Base-by-base conservation (phyloP, 2,888 invertebrate genomes). In the Ectemnius lituratus region DNA sequence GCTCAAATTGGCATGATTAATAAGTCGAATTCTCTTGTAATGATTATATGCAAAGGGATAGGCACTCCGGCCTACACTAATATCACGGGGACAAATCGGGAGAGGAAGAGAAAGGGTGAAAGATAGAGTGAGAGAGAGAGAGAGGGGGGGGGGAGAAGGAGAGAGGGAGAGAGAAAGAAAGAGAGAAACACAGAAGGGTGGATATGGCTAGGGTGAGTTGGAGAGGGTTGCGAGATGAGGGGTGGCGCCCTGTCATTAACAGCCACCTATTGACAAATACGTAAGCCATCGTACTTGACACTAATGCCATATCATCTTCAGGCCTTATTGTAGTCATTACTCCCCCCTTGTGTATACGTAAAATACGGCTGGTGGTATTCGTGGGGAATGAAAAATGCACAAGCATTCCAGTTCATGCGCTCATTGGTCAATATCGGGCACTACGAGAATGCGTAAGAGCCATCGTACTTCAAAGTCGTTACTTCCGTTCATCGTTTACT, bases 261-360 rank as follows among this genome's bases (percentile, higher is more conserved):
- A 85, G 78, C 78, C 76, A 81, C 72, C 79, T 76, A 83, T 83
- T 86, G 86, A 85, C 82, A 85, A 86, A 86, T 84, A 86, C 71
- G 79, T 65, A 75, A 72, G 69, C 78, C 79, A 77, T 79, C 80
- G 76, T 78, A 79, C 76, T 73, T 75, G 79, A 82, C 83, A 74
- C 73, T 79, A 83, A 84, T 81, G 74, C 78, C 82, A 71, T 79
- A 83, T 83, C 81, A 84, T 82, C 76, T 75, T 75, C 78, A 75
- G 67, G 66, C 76, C 76, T 83, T 82, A 81, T 83, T 83, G 68
- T 70, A 76, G 73, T 81, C 71, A 83, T 82, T 78, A 69, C 70
- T 63, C n/a, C 57, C 62, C 68, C 37, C 23, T 62, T 63, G 49
- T 52, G 45, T 37, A 37, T 8, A 37, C 60, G 70, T 65, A 58